These are phyloP conservation scores for Chelidonichthys spinosus DNA, from an alignment of 2,797 vertebrate genomes.

Conservation along the genomic window DNA sequence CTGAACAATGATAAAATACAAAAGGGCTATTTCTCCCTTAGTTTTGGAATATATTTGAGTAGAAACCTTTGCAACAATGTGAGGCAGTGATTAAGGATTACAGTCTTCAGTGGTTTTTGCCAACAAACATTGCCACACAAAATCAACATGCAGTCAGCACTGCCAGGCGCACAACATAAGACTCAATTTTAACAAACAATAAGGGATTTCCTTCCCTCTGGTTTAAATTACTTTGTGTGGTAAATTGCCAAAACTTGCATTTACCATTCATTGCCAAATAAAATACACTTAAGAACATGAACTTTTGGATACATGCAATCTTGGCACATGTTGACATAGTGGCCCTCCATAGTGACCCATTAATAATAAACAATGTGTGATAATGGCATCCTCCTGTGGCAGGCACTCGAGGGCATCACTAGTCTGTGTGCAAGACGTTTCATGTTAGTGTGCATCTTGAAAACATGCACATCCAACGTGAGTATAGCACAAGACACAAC, in stretches of 20 bases:
- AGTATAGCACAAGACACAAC: slow-evolving; percentile 34
- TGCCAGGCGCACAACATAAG: neutral
- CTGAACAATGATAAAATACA: neutral
- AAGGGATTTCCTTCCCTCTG: neutral
- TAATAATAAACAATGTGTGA: neutral
- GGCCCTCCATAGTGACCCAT: neutral
- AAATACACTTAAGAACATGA: slow-evolving; percentile 6
- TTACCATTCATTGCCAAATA: slow-evolving; percentile 12
- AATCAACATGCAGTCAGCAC: slow-evolving; percentile 29
- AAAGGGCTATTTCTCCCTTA: neutral
- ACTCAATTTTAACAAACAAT: slow-evolving; percentile 5
- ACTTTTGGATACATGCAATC: neutral
- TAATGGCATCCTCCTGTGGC: neutral
- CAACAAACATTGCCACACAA: slow-evolving; percentile 34
- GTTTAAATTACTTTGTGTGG: slow-evolving; percentile 29
- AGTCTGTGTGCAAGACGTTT: slow-evolving; percentile 28
- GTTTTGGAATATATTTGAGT: slow-evolving; percentile 12
- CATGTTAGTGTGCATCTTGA: slow-evolving; percentile 30
- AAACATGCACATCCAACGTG: slow-evolving; percentile 32
- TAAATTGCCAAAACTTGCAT: slow-evolving; percentile 3
- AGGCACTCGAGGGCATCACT: slow-evolving; percentile 7
- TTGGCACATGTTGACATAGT: slow-evolving; percentile 35
- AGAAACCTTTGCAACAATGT: slow-evolving; percentile 21
- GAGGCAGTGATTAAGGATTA: slow-evolving; percentile 35
- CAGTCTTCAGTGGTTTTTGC: slow-evolving; percentile 2